A percentile compares a stretch with the other conserved stretches of the same genome.
phyloP scores from a whole-genome alignment of 2,888 invertebrate species.

The Parochlus steinenii region DNA sequence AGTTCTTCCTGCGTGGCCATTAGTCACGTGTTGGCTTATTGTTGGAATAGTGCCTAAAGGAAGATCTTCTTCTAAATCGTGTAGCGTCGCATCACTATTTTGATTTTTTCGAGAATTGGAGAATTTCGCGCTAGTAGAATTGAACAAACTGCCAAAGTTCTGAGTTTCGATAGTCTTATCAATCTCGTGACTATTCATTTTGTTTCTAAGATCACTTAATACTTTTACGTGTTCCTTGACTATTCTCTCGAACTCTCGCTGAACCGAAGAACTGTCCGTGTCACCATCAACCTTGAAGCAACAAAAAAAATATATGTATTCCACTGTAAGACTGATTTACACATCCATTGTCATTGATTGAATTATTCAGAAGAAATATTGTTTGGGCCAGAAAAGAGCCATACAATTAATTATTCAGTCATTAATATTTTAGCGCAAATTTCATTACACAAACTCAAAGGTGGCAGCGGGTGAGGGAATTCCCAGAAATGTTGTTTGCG shows the following conservation, averaged over 20 bases:
- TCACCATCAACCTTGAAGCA: conserved; percentile 61
- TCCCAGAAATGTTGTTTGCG: no score
- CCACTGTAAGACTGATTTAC: no score
- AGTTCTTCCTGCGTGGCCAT: conserved; percentile 25
- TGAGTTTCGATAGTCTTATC: not conserved
- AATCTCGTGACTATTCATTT: conserved; percentile 5
- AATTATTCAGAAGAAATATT: no score
- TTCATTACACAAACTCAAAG: no score
- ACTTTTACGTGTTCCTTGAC: conserved; percentile 51
- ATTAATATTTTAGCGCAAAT: no score
- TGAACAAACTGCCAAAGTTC: not conserved
- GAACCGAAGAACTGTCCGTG: conserved; percentile 61
- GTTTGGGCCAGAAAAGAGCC: no score
- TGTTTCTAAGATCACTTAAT: conserved; percentile 24
- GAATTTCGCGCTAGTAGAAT: not conserved
- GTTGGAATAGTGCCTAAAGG: conserved; percentile 30
- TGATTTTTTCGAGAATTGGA: no score
- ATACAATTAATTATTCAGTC: no score
- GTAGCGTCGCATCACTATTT: not conserved
- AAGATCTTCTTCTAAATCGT: conserved; percentile 18
- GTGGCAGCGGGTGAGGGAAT: no score
- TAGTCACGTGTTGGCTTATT: conserved; percentile 31
- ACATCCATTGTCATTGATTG: no score
- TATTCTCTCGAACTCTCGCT: conserved; percentile 55
- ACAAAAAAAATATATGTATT: no score